A percentile compares a stretch with the other conserved stretches of the same genome.
phyloP scores from a whole-genome alignment of 2,888 invertebrate genomes.

The Melanophora roralis region DNA sequence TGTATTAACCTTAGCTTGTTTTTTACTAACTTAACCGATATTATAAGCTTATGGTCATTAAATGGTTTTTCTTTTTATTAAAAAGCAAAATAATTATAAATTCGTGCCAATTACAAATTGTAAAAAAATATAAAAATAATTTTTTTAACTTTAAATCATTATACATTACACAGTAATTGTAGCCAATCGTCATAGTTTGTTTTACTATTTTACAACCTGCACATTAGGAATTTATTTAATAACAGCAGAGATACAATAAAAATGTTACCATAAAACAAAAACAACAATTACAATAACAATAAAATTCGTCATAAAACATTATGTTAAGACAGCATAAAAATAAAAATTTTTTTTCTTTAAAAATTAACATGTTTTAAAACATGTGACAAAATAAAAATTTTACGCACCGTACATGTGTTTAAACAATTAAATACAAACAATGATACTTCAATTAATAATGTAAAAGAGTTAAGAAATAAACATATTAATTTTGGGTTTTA shows the following conservation, averaged over 20 bases:
- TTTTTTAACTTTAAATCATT: neutral
- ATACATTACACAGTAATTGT: neutral
- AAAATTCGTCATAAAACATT: conserved; percentile 4
- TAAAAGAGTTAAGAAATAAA: too few species aligned
- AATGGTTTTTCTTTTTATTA: neutral
- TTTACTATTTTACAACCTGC: conserved; percentile 31
- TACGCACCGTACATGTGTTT: neutral
- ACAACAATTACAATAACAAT: neutral
- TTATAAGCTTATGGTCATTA: conserved; percentile 8
- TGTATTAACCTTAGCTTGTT: neutral
- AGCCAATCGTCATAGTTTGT: neutral
- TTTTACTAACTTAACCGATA: too few species aligned
- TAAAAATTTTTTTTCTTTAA: neutral
- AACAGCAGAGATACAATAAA: conserved; percentile 1
- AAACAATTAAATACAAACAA: neutral
- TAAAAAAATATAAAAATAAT: conserved; percentile 24
- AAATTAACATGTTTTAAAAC: conserved; percentile 39
- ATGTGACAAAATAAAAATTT: conserved; percentile 34
- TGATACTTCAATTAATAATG: too few species aligned
- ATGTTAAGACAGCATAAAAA: conserved; percentile 27
- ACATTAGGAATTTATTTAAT: conserved; percentile 46
- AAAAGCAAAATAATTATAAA: conserved; percentile 19
- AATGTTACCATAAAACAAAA: neutral
- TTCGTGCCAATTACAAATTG: too few species aligned
- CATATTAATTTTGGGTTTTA: too few species aligned